These are phyloP conservation scores for Epizoanthus stellaris DNA, from an alignment of 92 coral and sea anemone species.

Conservation along the genomic window DNA sequence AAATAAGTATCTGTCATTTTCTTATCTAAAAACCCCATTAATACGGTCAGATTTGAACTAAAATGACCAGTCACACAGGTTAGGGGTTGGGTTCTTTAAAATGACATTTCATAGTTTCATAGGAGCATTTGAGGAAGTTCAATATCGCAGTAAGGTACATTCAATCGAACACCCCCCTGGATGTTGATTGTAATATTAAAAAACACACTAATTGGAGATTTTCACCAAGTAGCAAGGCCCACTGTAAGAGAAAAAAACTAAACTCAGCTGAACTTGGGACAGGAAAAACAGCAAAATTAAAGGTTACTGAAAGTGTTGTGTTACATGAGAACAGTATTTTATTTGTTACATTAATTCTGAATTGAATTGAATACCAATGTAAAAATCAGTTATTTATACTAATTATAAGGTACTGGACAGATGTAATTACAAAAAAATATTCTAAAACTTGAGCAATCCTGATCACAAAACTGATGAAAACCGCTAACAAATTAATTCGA, in stretches of 20 bases:
- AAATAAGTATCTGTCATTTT: too few species aligned
- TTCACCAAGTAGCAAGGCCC: not conserved
- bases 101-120: too few species aligned
- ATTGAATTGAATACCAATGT: too few species aligned
- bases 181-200: not conserved
- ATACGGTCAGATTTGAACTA: too few species aligned
- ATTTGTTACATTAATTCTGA: not conserved
- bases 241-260: not conserved
- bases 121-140: too few species aligned
- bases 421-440: not conserved
- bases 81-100: too few species aligned
- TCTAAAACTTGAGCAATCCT: not conserved
- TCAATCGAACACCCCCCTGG: not conserved
- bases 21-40: too few species aligned
- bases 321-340: not conserved
- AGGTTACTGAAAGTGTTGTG: not conserved
- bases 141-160: too few species aligned
- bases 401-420: too few species aligned
- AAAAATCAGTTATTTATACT: not conserved
- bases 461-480: slow-evolving; percentile 38
- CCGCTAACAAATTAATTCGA: not conserved
- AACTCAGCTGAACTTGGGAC: too few species aligned
- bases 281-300: too few species aligned
- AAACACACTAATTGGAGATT: not conserved
- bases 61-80: too few species aligned